Percentiles rank a stretch among this genome's conserved stretches.
Conservation (phyloP, 2,797 vertebrate species). For the Artibeus jamaicensis region DNA sequence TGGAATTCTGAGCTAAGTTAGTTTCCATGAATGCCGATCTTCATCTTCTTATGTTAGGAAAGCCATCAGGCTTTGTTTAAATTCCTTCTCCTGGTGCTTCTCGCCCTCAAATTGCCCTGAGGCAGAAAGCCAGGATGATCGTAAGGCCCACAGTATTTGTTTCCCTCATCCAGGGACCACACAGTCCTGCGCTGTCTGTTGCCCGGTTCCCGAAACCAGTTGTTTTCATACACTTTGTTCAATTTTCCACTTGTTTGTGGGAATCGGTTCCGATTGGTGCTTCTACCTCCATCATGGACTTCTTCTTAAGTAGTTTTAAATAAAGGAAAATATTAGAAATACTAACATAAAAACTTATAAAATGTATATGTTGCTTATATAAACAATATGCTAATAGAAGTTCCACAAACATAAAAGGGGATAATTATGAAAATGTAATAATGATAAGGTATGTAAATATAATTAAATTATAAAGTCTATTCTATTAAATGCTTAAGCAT, state of each 20-base stretch:
- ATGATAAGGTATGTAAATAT: not conserved
- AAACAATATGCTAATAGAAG: not conserved
- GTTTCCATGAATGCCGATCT: not conserved
- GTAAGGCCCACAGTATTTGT: not conserved
- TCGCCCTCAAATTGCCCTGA: not conserved
- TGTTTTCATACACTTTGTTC: not conserved
- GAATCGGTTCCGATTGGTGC: not conserved
- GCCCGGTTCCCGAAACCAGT: not conserved
- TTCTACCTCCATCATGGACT: not conserved
- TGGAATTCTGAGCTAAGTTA: not conserved
- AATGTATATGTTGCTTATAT: not conserved
- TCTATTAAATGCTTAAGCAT: not conserved
- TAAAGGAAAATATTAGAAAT: conserved; percentile 16
- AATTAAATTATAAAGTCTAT: not conserved
- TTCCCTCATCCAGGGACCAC: not conserved
- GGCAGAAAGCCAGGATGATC: not conserved
- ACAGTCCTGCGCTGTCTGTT: not conserved
- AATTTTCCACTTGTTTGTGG: not conserved
- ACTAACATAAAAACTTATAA: not conserved
- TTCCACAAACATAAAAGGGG: not conserved
- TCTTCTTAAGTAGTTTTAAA: conserved; percentile 11
- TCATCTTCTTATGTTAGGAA: not conserved
- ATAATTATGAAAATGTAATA: not conserved
- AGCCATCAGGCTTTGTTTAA: not conserved
- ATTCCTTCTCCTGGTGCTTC: not conserved